Evolutionary conservation across 2,888 invertebrate species (phyloP), one percentile per base, ranked within the genome.

Genomic region (Calameuta idolon): DNA sequence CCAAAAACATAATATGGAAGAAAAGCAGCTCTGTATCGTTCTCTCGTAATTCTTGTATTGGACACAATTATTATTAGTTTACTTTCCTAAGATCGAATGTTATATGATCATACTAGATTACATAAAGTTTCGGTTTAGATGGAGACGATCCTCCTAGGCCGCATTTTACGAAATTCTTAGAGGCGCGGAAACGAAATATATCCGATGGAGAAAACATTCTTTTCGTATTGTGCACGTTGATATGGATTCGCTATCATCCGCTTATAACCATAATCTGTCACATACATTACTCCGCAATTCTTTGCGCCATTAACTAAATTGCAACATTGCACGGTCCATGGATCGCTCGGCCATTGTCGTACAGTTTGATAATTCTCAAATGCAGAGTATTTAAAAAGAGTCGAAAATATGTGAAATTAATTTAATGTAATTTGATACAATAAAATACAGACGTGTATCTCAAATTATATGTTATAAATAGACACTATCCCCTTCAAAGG

Each of bases 401-500:
- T 37, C n/a, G 74, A 74, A 74, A 40, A 12, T 75, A 75, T 34
- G 79, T 79, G 78, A 82, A 79, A 81, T 76, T 80, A 81, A 84
- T 82, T 83, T 81, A 78, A 83, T 77, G 77, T 80, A 81, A 79
- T 80, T 85, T 79, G 77, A 83, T 86, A 85, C 80, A 83, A 83
- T 85, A 85, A 83, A 86, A 86, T 85, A 86, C 83, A 83, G 81
- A 82, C 79, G 79, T 81, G 81, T 83, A 79, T 80, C 78, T 83
- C 78, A 85, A 87, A 85, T 81, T 81, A 79, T 85, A 79, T 83
- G 82, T 88, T 86, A 87, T 85, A 87, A 87, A 88, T 86, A 88
- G 86, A 85, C 83, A 85, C 85, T 86, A 85, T 86, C 81, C 80
- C 86, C 81, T 82, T 81, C 76, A 81, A 85, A 86, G 84, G 81